Evolutionary conservation across 2,888 invertebrate species (phyloP).

Genomic region (Leistus spinibarbis): DNA sequence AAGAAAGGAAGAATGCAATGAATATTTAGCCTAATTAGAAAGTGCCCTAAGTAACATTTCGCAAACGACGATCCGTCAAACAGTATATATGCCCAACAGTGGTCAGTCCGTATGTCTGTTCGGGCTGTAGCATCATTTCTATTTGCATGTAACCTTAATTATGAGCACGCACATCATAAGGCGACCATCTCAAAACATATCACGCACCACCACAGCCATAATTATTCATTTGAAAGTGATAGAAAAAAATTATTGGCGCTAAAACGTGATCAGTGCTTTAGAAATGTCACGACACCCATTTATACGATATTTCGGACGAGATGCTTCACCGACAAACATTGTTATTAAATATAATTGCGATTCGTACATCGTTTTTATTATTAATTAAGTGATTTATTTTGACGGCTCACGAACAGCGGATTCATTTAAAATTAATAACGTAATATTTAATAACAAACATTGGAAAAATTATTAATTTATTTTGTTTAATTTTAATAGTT

Average conservation of each 20-base stretch:
- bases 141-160: conserved; percentile 37
- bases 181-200: conserved; percentile 3
- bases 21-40: neutral
- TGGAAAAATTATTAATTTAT: too few relatives aligned
- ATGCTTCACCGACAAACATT: neutral
- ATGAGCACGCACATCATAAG: conserved; percentile 19
- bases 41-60: neutral
- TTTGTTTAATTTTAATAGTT: too few relatives aligned
- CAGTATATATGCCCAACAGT: neutral
- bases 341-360: conserved; percentile 5
- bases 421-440: neutral
- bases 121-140: neutral
- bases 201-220: neutral
- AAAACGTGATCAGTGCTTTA: neutral
- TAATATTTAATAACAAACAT: neutral
- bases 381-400: neutral
- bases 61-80: neutral
- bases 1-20: neutral
- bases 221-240: conserved; percentile 10
- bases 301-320: neutral
- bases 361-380: neutral
- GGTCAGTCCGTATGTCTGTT: neutral
- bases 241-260: conserved; percentile 8
- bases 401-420: neutral
- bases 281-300: conserved; percentile 2